These are phyloP conservation scores for Pseudomyrmex dendroicus DNA, from an alignment of 1,140 invertebrate genomes.

Conservation along the genomic window DNA sequence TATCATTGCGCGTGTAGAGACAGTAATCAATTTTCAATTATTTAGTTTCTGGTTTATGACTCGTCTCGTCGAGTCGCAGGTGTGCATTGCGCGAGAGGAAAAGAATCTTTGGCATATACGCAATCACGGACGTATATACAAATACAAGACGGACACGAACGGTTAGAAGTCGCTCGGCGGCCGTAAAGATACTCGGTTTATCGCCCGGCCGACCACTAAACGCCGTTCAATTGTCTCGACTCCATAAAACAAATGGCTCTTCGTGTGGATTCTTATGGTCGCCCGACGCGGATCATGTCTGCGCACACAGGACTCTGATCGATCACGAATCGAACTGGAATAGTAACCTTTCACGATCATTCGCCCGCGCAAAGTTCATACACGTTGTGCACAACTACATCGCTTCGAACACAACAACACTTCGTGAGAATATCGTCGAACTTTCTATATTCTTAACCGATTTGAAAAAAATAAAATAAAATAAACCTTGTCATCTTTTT, in stretches of 20 bases:
- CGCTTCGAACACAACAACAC: background rate
- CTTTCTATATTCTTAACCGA: background rate
- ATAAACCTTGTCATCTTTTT: no score
- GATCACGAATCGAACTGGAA: constrained; percentile 17
- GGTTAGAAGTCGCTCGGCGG: constrained; percentile 54
- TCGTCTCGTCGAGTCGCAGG: background rate
- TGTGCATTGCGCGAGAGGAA: constrained; percentile 2
- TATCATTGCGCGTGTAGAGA: background rate
- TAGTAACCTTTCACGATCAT: constrained; percentile 39
- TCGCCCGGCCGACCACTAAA: constrained; percentile 64
- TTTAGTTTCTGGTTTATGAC: constrained; percentile 5
- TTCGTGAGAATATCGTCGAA: no score
- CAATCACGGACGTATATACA: constrained; percentile 6
- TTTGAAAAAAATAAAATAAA: background rate
- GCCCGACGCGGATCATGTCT: constrained; percentile 28
- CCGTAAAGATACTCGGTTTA: constrained; percentile 73
- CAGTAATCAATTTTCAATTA: constrained; percentile 16
- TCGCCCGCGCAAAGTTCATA: constrained; percentile 6
- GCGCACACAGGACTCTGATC: constrained; percentile 10
- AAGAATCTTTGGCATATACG: background rate
- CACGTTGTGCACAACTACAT: background rate
- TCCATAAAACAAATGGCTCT: constrained; percentile 58
- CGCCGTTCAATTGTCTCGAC: constrained; percentile 71
- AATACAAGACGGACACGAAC: background rate
- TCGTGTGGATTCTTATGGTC: constrained; percentile 11